These are phyloP conservation scores for Amphipoea lucens DNA, from an alignment of 2,888 invertebrate genomes.

Conservation along the genomic window DNA sequence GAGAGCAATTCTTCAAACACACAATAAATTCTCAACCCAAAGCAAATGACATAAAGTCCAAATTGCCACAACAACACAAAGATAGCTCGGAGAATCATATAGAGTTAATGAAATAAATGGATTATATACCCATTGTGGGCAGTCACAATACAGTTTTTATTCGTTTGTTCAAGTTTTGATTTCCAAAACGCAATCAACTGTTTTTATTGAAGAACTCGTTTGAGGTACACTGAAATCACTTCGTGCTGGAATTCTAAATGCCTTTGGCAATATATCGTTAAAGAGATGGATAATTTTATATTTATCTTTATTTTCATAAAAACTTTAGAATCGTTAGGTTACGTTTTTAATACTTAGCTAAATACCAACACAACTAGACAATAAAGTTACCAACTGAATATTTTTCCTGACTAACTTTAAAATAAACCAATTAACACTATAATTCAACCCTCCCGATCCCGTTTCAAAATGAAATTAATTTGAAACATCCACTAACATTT, in stretches of 20 bases:
- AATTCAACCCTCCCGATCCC: slow-evolving; percentile 8
- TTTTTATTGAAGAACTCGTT: slow-evolving; percentile 41
- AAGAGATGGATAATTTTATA: not conserved
- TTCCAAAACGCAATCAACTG: slow-evolving; percentile 58
- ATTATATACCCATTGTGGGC: slow-evolving; percentile 71
- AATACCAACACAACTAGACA: not conserved
- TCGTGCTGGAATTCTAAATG: slow-evolving; percentile 17
- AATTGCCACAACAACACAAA: not conserved
- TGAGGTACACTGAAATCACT: slow-evolving; percentile 10
- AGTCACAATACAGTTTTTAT: slow-evolving; percentile 64
- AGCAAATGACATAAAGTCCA: slow-evolving; percentile 17
- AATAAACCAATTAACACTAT: slow-evolving; percentile 31
- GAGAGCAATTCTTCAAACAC: slow-evolving; percentile 59
- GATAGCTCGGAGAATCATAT: slow-evolving; percentile 58
- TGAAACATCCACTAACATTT: slow-evolving; percentile 62
- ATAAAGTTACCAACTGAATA: not conserved
- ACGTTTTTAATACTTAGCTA: not conserved
- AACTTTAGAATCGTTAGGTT: not conserved
- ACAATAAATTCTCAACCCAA: slow-evolving; percentile 53
- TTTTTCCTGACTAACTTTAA: not conserved
- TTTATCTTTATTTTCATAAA: not conserved
- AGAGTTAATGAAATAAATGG: slow-evolving; percentile 76
- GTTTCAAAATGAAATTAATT: slow-evolving; percentile 57
- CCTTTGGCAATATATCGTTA: not conserved
- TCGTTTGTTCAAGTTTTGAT: slow-evolving; percentile 58